These are phyloP conservation scores for Acrocyrtus sp. DNA, from an alignment of 2,888 invertebrate species.

Conservation along the genomic window DNA sequence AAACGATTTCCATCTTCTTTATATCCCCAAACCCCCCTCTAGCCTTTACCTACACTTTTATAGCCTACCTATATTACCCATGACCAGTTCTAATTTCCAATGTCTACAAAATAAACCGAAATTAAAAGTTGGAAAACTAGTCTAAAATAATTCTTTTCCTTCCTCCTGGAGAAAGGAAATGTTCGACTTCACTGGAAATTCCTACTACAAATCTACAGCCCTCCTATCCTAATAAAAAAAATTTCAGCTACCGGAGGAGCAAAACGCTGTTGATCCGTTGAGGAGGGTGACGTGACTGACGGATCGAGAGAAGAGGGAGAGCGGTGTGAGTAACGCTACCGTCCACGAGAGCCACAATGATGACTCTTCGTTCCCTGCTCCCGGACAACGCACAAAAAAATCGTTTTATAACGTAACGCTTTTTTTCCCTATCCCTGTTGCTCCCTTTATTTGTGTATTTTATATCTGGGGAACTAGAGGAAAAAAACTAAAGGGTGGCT, in stretches of 20 bases:
- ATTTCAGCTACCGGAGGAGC: conserved; percentile 1
- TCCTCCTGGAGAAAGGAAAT: background rate
- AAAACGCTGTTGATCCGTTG: conserved; percentile 32
- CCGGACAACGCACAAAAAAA: conserved; percentile 47
- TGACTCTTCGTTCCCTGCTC: conserved; percentile 20
- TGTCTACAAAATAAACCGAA: too few relatives aligned
- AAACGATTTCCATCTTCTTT: too few relatives aligned
- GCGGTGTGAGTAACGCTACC: conserved; percentile 50
- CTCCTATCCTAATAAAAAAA: too few relatives aligned
- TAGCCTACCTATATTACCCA: too few relatives aligned
- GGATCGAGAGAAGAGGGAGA: conserved; percentile 25
- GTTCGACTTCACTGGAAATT: too few relatives aligned
- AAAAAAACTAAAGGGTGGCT: conserved; percentile 30
- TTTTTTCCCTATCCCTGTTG: conserved; percentile 33
- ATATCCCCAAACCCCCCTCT: too few relatives aligned
- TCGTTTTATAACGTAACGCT: conserved; percentile 1
- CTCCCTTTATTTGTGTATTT: too few relatives aligned
- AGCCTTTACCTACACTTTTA: too few relatives aligned
- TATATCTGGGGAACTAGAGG: background rate
- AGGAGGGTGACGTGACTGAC: conserved; percentile 50
- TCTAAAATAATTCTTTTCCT: too few relatives aligned
- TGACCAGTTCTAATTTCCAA: too few relatives aligned
- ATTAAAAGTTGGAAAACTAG: too few relatives aligned
- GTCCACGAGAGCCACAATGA: conserved; percentile 26
- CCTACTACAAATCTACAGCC: too few relatives aligned